Percentiles rank a stretch among this genome's conserved stretches.
These are phyloP conservation scores for Drosophila simulans DNA, from an alignment of 1,140 invertebrate genomes.

Conservation along the genomic window DNA sequence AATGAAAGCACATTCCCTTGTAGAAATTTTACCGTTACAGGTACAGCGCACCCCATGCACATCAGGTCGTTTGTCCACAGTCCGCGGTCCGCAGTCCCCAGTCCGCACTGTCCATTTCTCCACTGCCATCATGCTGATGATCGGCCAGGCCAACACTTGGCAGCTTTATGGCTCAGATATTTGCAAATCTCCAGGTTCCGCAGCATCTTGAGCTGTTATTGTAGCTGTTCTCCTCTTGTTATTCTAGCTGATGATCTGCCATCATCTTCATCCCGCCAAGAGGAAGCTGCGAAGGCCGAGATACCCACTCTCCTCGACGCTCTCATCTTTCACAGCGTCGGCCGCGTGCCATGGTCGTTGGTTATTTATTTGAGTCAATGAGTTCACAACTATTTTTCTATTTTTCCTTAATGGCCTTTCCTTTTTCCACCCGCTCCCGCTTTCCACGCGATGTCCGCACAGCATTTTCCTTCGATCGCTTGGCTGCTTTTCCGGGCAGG, in stretches of 20 bases:
- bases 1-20: conserved; percentile 83
- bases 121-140: conserved; percentile 43
- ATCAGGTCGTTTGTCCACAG: conserved; percentile 70
- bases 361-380: conserved; percentile 82
- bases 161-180: conserved; percentile 78
- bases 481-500: conserved; percentile 38
- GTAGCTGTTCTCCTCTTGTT: conserved; percentile 75
- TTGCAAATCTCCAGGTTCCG: conserved; percentile 71
- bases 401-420: conserved; percentile 72
- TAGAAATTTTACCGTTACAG: conserved; percentile 81
- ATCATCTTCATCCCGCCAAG: conserved; percentile 40
- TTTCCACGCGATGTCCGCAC: background rate
- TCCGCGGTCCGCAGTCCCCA: conserved; percentile 11
- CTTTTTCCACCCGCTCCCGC: conserved; percentile 19
- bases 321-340: background rate
- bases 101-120: conserved; percentile 6
- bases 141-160: conserved; percentile 78
- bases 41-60: conserved; percentile 55
- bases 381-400: conserved; percentile 81
- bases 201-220: conserved; percentile 67
- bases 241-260: conserved; percentile 73
- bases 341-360: conserved; percentile 53
- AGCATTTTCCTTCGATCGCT: background rate
- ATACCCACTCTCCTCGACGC: conserved; percentile 12
- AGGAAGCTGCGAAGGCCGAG: conserved; percentile 24